Evolutionary conservation across 2,797 vertebrate species (phyloP).

Genomic region (Picus viridis): DNA sequence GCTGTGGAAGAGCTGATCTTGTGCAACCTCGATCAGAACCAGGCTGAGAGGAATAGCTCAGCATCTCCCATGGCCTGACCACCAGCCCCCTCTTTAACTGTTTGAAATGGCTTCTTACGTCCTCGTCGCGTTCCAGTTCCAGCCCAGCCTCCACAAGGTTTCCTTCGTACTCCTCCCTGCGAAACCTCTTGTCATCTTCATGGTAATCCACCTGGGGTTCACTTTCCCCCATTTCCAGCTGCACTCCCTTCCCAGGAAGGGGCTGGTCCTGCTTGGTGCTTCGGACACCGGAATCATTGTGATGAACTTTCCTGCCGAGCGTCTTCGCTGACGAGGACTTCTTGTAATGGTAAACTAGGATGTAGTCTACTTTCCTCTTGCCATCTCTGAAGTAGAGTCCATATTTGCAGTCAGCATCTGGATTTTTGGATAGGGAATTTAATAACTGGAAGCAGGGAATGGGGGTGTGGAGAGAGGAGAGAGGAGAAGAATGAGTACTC

Average conservation of each 20-base stretch:
- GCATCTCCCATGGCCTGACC: background rate
- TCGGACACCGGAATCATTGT: slow-evolving; percentile 66
- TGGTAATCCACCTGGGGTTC: slow-evolving; percentile 83
- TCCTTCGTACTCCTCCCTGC: slow-evolving; percentile 90
- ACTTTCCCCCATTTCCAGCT: slow-evolving; percentile 77
- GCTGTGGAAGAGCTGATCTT: background rate
- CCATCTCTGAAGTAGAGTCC: slow-evolving; percentile 91
- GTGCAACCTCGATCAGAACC: background rate
- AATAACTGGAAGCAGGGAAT: slow-evolving; percentile 75
- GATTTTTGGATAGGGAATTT: slow-evolving; percentile 81
- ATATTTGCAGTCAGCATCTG: slow-evolving; percentile 78
- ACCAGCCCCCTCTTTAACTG: background rate
- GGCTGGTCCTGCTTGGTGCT: slow-evolving; percentile 78
- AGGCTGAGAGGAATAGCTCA: background rate
- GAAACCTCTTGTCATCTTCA: slow-evolving; percentile 89
- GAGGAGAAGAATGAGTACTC: background rate
- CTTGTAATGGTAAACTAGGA: slow-evolving; percentile 90
- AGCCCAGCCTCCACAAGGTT: slow-evolving; percentile 92
- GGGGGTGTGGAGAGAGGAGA: background rate
- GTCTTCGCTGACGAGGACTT: slow-evolving; percentile 76
- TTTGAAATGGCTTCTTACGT: slow-evolving; percentile 76
- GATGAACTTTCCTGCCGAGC: slow-evolving; percentile 68
- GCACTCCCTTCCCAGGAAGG: slow-evolving; percentile 75
- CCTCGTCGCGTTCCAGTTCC: slow-evolving; percentile 91
- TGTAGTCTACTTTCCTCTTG: slow-evolving; percentile 89